Evolutionary conservation across 2,888 invertebrate genomes (phyloP).

Genomic region (Tetragnatha montana): DNA sequence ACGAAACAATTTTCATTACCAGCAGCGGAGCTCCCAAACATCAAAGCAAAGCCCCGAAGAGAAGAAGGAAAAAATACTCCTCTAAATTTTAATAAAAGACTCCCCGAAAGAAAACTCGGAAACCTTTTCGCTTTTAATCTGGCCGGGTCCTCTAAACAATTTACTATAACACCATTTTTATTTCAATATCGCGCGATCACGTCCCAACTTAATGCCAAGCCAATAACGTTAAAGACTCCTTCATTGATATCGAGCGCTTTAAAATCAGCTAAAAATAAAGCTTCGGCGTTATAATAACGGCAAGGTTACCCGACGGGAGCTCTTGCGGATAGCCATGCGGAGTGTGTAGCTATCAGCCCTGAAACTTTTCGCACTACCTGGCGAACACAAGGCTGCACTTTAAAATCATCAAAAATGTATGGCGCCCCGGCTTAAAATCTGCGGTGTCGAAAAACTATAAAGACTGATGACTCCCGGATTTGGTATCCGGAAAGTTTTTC

Average conservation of each 20-base stretch:
- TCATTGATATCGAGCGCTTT: conserved; percentile 40
- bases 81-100: conserved; percentile 17
- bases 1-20: background rate
- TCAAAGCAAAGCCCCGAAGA: background rate
- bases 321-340: conserved; percentile 43
- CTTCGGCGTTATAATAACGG: conserved; percentile 41
- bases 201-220: conserved; percentile 23
- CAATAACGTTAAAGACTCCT: conserved; percentile 52
- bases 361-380: conserved; percentile 34
- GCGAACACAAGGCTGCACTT: conserved; percentile 68
- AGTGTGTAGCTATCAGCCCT: conserved; percentile 20
- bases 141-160: conserved; percentile 30
- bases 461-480: conserved; percentile 68
- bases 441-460: conserved; percentile 69
- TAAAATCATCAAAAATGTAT: conserved; percentile 71
- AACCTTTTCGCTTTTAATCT: conserved; percentile 41
- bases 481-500: conserved; percentile 48
- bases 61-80: conserved; percentile 15
- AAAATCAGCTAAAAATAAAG: conserved; percentile 18
- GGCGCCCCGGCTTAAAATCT: conserved; percentile 67
- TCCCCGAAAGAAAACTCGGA: background rate
- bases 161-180: conserved; percentile 57
- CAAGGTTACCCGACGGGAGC: conserved; percentile 33
- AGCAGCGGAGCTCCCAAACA: background rate
- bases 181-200: conserved; percentile 61